Percentiles rank a stretch among this genome's conserved stretches.
These are phyloP conservation scores for Struthio camelus DNA, from an alignment of 2,113 vertebrate species.

Conservation along the genomic window DNA sequence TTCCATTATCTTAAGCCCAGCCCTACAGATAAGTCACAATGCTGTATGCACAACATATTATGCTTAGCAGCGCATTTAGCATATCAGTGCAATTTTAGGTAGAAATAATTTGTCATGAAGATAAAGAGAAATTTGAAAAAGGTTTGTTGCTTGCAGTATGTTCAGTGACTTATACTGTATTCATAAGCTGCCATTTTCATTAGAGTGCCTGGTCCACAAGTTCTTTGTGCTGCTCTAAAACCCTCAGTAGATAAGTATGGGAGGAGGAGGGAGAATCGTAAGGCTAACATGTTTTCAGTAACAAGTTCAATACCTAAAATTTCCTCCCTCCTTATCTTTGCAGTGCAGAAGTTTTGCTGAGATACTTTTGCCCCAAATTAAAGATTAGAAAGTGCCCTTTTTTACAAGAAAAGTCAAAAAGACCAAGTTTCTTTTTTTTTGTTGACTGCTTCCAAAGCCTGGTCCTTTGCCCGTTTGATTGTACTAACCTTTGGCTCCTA, in stretches of 20 bases:
- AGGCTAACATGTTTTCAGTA: background rate
- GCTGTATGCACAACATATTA: accelerated
- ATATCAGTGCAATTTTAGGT: background rate
- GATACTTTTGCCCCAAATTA: background rate
- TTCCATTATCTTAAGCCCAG: background rate
- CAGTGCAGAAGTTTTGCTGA: background rate
- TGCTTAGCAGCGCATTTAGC: background rate
- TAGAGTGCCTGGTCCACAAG: background rate
- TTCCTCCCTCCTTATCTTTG: background rate
- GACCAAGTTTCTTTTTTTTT: background rate
- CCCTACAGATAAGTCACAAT: background rate
- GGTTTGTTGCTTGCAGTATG: background rate
- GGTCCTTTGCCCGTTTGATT: background rate
- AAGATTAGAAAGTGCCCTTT: background rate
- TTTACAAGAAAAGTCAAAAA: background rate
- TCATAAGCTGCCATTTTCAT: background rate
- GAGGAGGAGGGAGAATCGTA: background rate
- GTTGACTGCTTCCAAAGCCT: background rate
- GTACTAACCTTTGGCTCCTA: background rate
- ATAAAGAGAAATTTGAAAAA: background rate
- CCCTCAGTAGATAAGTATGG: background rate
- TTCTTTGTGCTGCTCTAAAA: background rate
- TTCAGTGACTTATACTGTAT: background rate
- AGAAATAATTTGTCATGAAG: background rate
- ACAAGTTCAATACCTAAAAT: conserved; percentile 19